Conservation (phyloP, 2,797 vertebrate species). For the Caiman crocodilus region DNA sequence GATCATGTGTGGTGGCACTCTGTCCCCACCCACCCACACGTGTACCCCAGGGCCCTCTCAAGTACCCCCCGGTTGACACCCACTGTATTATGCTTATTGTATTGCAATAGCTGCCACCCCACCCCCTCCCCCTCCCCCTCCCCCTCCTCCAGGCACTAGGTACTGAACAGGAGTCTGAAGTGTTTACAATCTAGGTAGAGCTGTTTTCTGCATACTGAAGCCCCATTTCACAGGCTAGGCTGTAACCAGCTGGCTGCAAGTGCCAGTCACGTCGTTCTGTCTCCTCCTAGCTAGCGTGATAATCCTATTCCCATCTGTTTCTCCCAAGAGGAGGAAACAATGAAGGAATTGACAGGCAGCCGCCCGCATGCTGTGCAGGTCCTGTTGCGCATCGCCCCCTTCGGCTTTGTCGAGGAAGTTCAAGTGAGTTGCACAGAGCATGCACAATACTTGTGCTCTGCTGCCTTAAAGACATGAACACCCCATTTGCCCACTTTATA, state of each 20-base stretch:
- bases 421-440: accelerated
- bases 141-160: too few species aligned
- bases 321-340: background rate
- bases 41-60: too few species aligned
- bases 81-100: background rate
- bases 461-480: background rate
- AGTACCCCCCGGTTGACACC: too few species aligned
- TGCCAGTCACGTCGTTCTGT: accelerated
- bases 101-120: background rate
- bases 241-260: slow-evolving; percentile 12
- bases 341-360: background rate
- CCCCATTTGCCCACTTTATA: background rate
- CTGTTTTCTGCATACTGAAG: background rate
- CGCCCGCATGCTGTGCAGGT: background rate
- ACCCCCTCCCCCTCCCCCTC: too few species aligned
- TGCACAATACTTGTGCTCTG: too few species aligned
- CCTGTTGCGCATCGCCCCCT: slow-evolving; percentile 52
- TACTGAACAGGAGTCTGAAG: too few species aligned
- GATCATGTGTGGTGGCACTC: too few species aligned
- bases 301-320: slow-evolving; percentile 32
- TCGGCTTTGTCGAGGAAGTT: background rate
- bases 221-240: background rate
- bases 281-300: slow-evolving; percentile 8
- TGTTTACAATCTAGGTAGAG: background rate
- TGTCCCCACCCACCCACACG: too few species aligned